Evolutionary conservation across 1,140 invertebrate species (phyloP).

Genomic region (Brachionus manjavacas): DNA sequence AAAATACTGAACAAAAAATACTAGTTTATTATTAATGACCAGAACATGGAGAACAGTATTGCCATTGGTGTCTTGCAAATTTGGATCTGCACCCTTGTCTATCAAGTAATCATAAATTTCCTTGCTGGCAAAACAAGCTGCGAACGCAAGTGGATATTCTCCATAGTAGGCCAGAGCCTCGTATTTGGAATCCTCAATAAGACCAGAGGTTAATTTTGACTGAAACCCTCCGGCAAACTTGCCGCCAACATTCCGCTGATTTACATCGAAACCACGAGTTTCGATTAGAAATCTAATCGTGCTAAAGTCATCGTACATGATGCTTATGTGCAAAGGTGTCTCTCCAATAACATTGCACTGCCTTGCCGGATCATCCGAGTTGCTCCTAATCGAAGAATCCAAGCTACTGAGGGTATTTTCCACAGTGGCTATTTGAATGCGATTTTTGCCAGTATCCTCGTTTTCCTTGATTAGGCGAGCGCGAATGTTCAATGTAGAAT

Average conservation of each 20-base stretch:
- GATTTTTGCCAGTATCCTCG: background rate
- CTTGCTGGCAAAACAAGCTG: constrained; percentile 89
- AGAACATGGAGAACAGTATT: constrained; percentile 98
- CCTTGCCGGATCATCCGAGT: background rate
- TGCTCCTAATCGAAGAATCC: background rate
- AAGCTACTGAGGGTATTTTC: background rate
- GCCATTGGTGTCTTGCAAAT: constrained; percentile 66
- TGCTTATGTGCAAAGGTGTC: constrained; percentile 86
- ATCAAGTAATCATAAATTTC: constrained; percentile 93
- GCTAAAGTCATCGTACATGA: constrained; percentile 91
- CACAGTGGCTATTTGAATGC: background rate
- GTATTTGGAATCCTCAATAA: constrained; percentile 3
- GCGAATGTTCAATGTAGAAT: constrained; percentile 24
- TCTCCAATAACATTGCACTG: constrained; percentile 63
- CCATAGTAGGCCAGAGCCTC: constrained; percentile 82
- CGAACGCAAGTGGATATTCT: constrained; percentile 91
- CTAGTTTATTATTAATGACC: constrained; percentile 89
- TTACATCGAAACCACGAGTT: constrained; percentile 75
- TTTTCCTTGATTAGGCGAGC: constrained; percentile 24
- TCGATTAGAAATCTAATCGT: constrained; percentile 85
- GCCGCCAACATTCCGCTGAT: constrained; percentile 79
- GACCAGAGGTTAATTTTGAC: constrained; percentile 58
- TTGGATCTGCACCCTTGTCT: constrained; percentile 83
- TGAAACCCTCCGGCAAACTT: constrained; percentile 67
- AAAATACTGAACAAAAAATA: constrained; percentile 58